Percentiles rank a stretch among this genome's conserved stretches.
Conservation (phyloP, 2,888 invertebrate genomes). For the Griposia aprilina region DNA sequence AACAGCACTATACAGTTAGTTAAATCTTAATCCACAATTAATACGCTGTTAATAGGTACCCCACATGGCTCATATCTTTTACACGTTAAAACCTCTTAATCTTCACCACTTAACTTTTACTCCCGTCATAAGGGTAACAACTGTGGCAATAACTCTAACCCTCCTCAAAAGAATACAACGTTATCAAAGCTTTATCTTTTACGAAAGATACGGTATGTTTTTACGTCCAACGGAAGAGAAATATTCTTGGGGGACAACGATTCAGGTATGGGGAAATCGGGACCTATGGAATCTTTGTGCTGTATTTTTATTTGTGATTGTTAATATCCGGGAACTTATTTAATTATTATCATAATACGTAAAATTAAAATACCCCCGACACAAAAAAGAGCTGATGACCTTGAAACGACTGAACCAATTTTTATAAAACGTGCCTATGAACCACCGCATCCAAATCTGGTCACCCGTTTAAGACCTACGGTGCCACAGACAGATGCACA, state of each 20-base stretch:
- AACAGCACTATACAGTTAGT: neutral
- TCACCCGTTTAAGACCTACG: too few relatives aligned
- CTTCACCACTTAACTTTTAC: slow-evolving; percentile 36
- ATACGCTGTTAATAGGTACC: neutral
- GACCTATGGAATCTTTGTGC: slow-evolving; percentile 22
- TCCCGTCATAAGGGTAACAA: slow-evolving; percentile 11
- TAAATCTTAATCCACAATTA: slow-evolving; percentile 15
- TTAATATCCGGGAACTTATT: neutral
- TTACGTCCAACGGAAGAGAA: slow-evolving; percentile 4
- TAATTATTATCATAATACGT: too few relatives aligned
- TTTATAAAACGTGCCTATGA: too few relatives aligned
- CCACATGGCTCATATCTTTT: slow-evolving; percentile 27
- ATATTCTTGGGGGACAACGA: slow-evolving; percentile 26
- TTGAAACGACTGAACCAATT: too few relatives aligned
- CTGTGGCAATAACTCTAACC: slow-evolving; percentile 37
- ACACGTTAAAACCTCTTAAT: slow-evolving; percentile 31
- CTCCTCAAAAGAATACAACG: slow-evolving; percentile 10
- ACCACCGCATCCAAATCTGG: too few relatives aligned
- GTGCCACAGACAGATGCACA: too few relatives aligned
- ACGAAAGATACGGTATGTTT: slow-evolving; percentile 19
- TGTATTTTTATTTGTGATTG: slow-evolving; percentile 9
- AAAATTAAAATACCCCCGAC: too few relatives aligned
- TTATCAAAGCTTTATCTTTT: slow-evolving; percentile 37
- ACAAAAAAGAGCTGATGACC: too few relatives aligned
- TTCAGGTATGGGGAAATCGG: slow-evolving; percentile 12